Conservation (phyloP, 2,888 invertebrate species). For the Hylaea fasciaria region DNA sequence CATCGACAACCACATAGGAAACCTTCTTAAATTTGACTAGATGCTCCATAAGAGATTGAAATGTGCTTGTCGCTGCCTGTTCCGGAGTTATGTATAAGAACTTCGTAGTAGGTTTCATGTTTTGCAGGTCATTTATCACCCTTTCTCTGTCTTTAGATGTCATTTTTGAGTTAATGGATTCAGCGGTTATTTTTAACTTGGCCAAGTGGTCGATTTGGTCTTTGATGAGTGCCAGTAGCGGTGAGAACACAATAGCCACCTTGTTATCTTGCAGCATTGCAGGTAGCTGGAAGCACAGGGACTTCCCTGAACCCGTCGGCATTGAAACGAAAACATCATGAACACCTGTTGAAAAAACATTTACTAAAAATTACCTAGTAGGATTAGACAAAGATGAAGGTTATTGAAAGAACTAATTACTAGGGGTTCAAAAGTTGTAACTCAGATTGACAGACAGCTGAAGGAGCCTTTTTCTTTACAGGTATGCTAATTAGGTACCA, state of each 20-base stretch:
- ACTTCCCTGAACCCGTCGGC: conserved; percentile 99
- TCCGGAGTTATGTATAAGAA: conserved; percentile 99
- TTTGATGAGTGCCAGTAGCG: conserved; percentile 97
- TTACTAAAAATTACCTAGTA: neutral
- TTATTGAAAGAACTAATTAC: too few species aligned
- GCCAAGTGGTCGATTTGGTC: conserved; percentile 96
- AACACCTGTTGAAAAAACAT: conserved; percentile 84
- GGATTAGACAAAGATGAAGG: neutral
- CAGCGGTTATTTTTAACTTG: conserved; percentile 91
- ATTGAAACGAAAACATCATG: conserved; percentile 98
- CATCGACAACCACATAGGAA: conserved; percentile 97
- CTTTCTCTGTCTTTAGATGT: conserved; percentile 89
- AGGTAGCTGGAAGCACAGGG: conserved; percentile 98
- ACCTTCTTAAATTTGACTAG: conserved; percentile 91
- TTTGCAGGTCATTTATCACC: conserved; percentile 91
- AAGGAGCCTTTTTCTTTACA: too few species aligned
- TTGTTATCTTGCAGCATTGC: conserved; percentile 92
- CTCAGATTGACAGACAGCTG: too few species aligned
- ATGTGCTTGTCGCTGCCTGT: conserved; percentile 93
- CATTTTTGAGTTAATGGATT: conserved; percentile 97
- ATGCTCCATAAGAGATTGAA: conserved; percentile 88
- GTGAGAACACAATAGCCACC: conserved; percentile 97
- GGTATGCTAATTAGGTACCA: too few species aligned
- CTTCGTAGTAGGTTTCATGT: conserved; percentile 89
- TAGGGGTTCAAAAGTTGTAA: too few species aligned